phyloP scores from a whole-genome alignment of 2,113 vertebrate species.

The Rhizomys pruinosus region DNA sequence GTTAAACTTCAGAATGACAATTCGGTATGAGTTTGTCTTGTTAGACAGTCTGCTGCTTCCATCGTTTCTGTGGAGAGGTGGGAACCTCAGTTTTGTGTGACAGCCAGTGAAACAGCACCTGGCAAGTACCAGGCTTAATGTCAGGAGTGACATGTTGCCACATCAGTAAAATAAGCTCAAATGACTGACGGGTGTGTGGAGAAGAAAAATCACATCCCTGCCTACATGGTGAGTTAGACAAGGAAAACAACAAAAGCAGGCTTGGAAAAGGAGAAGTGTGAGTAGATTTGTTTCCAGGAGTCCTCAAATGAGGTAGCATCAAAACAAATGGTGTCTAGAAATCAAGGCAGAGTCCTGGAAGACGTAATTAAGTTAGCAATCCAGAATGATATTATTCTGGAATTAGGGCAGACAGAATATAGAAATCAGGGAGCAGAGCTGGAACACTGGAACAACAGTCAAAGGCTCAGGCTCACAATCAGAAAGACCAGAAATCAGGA shows the following conservation, averaged over 20 bases:
- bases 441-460: too few species aligned
- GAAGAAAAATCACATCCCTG: neutral
- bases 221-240: neutral
- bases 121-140: neutral
- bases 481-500: too few species aligned
- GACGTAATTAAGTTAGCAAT: neutral
- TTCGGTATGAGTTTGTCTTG: too few species aligned
- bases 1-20: conserved; percentile 6
- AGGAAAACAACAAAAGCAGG: neutral
- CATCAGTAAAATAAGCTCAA: conserved; percentile 29
- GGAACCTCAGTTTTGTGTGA: neutral
- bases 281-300: neutral
- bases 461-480: too few species aligned
- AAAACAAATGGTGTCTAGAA: neutral
- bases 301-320: neutral
- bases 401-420: neutral
- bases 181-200: neutral
- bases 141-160: neutral
- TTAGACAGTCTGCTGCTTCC: neutral
- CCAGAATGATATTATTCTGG: neutral
- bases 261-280: neutral
- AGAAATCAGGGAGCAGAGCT: too few species aligned
- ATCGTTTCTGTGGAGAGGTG: neutral
- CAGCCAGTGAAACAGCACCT: neutral
- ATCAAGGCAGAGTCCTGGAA: neutral